A percentile compares a stretch with the other conserved stretches of the same genome.
These are phyloP conservation scores for Notothenia rossii DNA, from an alignment of 2,113 vertebrate species.

Conservation along the genomic window DNA sequence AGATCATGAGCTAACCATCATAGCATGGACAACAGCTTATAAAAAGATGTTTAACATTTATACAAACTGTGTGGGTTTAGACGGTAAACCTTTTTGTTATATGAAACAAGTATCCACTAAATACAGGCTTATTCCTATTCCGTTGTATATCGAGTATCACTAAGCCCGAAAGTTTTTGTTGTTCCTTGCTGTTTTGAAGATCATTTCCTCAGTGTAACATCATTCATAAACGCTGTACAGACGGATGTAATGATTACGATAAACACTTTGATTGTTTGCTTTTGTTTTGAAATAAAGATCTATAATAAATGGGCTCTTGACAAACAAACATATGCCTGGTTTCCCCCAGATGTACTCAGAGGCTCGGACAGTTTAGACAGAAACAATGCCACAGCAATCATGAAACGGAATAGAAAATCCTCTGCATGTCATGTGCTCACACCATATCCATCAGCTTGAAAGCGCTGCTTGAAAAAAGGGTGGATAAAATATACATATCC, in stretches of 20 bases:
- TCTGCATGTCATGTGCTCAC: conserved; percentile 61
- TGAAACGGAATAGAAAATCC: conserved; percentile 74
- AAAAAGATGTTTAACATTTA: conserved; percentile 27
- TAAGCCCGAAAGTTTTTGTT: conserved; percentile 35
- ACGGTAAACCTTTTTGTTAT: conserved; percentile 26
- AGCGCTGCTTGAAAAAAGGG: conserved; percentile 44
- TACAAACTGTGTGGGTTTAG: conserved; percentile 36
- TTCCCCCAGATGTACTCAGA: conserved; percentile 64
- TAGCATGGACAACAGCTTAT: conserved; percentile 34
- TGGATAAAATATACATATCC: conserved; percentile 60
- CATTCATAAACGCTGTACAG: conserved; percentile 46
- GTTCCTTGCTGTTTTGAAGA: conserved; percentile 41
- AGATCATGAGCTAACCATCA: conserved; percentile 57
- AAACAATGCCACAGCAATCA: conserved; percentile 71
- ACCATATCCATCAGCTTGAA: conserved; percentile 62
- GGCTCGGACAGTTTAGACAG: conserved; percentile 59
- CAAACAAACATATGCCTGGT: conserved; percentile 79
- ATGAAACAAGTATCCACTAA: conserved; percentile 44
- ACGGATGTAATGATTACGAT: conserved; percentile 63
- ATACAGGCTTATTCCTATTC: conserved; percentile 42
- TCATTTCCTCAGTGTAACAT: conserved; percentile 39
- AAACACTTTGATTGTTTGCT: conserved; percentile 66
- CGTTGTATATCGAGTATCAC: conserved; percentile 35
- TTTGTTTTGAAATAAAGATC: conserved; percentile 75
- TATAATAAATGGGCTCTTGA: conserved; percentile 74